phyloP scores from a whole-genome alignment of 2,113 vertebrate genomes.

The Elephantulus edwardii region DNA sequence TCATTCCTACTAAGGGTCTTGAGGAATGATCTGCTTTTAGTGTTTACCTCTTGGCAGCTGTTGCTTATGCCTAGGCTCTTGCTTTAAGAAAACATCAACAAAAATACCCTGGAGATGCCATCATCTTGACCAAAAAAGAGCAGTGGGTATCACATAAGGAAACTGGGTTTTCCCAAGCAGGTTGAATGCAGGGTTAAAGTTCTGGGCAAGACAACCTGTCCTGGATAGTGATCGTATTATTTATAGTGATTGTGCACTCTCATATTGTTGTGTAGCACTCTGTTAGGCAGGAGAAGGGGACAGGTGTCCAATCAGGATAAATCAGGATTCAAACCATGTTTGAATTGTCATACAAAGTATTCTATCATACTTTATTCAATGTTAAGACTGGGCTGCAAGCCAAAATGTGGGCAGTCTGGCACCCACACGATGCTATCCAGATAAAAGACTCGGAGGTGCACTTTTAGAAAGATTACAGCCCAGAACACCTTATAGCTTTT shows the following conservation, averaged over 20 bases:
- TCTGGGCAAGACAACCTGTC: not conserved
- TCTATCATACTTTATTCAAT: not conserved
- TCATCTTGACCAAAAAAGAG: not conserved
- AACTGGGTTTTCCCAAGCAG: not conserved
- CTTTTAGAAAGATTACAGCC: not conserved
- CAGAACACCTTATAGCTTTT: not conserved
- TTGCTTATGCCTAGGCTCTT: not conserved
- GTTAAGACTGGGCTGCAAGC: too few species aligned
- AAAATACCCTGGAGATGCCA: not conserved
- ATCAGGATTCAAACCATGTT: not conserved
- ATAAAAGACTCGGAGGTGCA: not conserved
- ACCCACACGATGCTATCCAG: too few species aligned
- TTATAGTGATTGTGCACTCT: not conserved
- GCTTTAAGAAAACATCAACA: not conserved
- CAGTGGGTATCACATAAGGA: not conserved
- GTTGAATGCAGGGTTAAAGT: not conserved
- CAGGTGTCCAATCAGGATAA: not conserved
- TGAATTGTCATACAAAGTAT: too few species aligned
- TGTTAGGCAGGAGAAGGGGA: not conserved
- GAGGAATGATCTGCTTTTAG: not conserved
- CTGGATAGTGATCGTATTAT: not conserved
- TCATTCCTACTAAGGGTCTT: not conserved
- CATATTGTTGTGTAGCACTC: accelerated
- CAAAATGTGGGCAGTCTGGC: too few species aligned
- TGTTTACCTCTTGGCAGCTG: not conserved